Evolutionary conservation across 2,888 invertebrate species (phyloP), one percentile per base, ranked within the genome.

Genomic region (Drosophila multiciliata): DNA sequence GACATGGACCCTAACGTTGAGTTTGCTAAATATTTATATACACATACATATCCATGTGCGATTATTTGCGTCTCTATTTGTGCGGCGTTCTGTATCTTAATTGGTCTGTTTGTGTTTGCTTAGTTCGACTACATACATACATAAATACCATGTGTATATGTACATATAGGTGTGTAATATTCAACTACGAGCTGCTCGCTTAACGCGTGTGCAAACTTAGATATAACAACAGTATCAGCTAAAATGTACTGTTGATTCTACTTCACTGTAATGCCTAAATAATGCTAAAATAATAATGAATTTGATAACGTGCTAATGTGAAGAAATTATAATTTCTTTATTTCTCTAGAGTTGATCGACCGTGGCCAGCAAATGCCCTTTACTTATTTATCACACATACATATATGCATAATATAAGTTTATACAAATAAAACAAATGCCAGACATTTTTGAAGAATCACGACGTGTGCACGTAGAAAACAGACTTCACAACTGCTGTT

Each of bases 51-150:
- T 8, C 45, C 23, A 20, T 48, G 26, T 48, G 45, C 35, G 45
- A 59, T 57, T 68, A 67, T 50, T 42, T 52, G 23, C 54, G 26
- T 57, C 52, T 67, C 55, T 59, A 62, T 70, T 35, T 33, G 57
- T 64, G 54, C 23, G n/a, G 60, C 12, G 36, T 49, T 36, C 73
- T 57, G 50, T 74, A 71, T 77, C 72, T 71, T 60, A 71, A 74
- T 55, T 55, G 65, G 20, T 40, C 35, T 54, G 52, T 42, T 53
- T 48, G 42, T 35, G 45, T 57, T 72, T 57, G 50, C 55, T 62
- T 11, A 70, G 63, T 48, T 71, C 20, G 23, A 15, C 23, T 48
- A 63, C 64, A 53, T 32, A 33, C 26, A 60, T 36, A 38, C n/a
- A 40, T 29, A 54, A 26, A 26, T 45, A 23, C 23, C 23, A 23